These are phyloP conservation scores for Clamator glandarius DNA, from an alignment of 2,797 vertebrate genomes.

Conservation along the genomic window DNA sequence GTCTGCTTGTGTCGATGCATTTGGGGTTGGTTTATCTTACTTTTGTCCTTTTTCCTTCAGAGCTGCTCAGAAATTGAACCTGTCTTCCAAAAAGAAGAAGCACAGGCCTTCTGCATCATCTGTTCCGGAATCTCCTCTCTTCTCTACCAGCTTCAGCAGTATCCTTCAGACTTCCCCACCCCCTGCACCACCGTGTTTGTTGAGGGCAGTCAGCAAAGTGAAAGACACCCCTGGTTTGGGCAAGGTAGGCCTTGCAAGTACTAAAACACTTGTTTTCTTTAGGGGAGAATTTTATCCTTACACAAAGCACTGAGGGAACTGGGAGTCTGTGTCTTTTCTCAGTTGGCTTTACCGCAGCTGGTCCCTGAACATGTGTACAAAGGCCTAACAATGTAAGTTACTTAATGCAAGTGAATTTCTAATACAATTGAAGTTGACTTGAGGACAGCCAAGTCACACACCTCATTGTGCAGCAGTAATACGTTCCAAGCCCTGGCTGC, in stretches of 20 bases:
- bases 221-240: constrained; percentile 96
- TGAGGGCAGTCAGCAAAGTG: constrained; percentile 94
- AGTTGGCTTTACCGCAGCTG: not conserved
- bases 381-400: not conserved
- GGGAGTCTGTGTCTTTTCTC: not conserved
- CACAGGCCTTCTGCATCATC: constrained; percentile 81
- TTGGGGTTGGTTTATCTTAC: not conserved
- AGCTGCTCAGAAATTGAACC: constrained; percentile 96
- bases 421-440: not conserved
- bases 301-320: not conserved
- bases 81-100: constrained; percentile 97
- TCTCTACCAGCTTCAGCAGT: constrained; percentile 93
- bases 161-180: constrained; percentile 89
- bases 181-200: constrained; percentile 93
- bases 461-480: not conserved
- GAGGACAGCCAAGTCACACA: not conserved
- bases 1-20: not conserved
- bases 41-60: constrained; percentile 71
- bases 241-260: constrained; percentile 84
- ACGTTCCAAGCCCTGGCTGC: not conserved
- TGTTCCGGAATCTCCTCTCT: constrained; percentile 86
- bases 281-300: not conserved
- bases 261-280: not conserved
- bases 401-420: not conserved
- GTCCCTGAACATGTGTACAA: not conserved